Evolutionary conservation across 2,797 vertebrate genomes (phyloP).

Genomic region (Channallabes apus): DNA sequence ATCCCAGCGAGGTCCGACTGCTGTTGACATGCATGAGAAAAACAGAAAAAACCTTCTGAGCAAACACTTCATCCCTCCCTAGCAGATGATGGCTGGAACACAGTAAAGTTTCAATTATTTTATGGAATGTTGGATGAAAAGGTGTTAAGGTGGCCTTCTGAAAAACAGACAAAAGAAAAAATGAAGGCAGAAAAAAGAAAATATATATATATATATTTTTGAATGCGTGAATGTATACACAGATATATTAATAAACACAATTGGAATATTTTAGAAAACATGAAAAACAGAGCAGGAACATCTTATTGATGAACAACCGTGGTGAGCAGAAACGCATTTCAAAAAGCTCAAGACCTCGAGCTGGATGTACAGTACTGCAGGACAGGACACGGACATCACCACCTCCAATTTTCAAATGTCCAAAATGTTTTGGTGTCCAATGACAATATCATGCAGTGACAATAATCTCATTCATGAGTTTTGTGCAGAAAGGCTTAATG

Average conservation of each 20-base stretch:
- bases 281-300: background rate
- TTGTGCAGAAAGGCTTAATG: slow-evolving; percentile 14
- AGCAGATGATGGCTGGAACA: slow-evolving; percentile 35
- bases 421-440: background rate
- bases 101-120: background rate
- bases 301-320: background rate
- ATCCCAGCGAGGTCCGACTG: slow-evolving; percentile 6
- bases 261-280: background rate
- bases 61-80: slow-evolving; percentile 43
- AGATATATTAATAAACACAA: too few relatives aligned
- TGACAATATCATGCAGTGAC: background rate
- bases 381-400: background rate
- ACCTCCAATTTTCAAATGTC: background rate
- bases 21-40: background rate
- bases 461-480: background rate
- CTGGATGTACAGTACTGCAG: background rate
- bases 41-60: slow-evolving; percentile 63
- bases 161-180: background rate
- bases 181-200: too few relatives aligned
- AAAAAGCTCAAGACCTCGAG: background rate
- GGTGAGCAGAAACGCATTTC: background rate
- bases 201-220: too few relatives aligned
- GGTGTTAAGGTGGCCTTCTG: background rate
- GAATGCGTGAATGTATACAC: background rate
- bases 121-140: background rate